Conservation (phyloP, 2,888 invertebrate genomes). For the Chaetoderma sp. region DNA sequence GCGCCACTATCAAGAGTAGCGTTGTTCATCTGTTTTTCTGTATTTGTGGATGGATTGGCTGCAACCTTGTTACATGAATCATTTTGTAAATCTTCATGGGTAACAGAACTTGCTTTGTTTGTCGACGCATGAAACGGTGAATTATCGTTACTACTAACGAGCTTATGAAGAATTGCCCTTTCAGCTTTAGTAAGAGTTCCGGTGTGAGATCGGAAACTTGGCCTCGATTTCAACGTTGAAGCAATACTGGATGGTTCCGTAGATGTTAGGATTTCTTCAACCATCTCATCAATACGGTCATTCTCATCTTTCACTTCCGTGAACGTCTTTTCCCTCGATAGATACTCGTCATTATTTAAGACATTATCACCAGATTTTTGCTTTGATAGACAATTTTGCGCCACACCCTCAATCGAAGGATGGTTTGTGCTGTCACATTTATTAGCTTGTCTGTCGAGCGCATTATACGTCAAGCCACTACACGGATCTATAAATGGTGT, state of each 20-base stretch:
- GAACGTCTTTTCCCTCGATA: slow-evolving; percentile 46
- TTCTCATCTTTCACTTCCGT: slow-evolving; percentile 48
- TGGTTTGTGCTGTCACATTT: slow-evolving; percentile 10
- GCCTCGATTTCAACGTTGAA: slow-evolving; percentile 43
- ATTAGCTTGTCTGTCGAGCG: slow-evolving; percentile 12
- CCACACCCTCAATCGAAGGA: slow-evolving; percentile 23
- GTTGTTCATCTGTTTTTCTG: slow-evolving; percentile 47
- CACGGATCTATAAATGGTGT: slow-evolving; percentile 14
- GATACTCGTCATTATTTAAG: background rate
- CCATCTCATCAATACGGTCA: slow-evolving; percentile 55
- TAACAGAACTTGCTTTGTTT: slow-evolving; percentile 29
- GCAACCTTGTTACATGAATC: slow-evolving; percentile 38
- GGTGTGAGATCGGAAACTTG: slow-evolving; percentile 35
- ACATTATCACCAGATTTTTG: background rate
- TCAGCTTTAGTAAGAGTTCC: slow-evolving; percentile 56
- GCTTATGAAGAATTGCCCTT: slow-evolving; percentile 41
- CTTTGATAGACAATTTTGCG: background rate
- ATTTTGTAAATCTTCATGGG: slow-evolving; percentile 16
- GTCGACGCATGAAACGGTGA: slow-evolving; percentile 60
- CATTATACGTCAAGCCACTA: slow-evolving; percentile 15
- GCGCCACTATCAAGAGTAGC: slow-evolving; percentile 50
- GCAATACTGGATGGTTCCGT: slow-evolving; percentile 42
- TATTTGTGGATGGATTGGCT: slow-evolving; percentile 45
- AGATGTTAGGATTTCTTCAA: slow-evolving; percentile 61
- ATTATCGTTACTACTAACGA: slow-evolving; percentile 39